phyloP scores from a whole-genome alignment of 2,888 invertebrate species.

The Aporophyla nigra region DNA sequence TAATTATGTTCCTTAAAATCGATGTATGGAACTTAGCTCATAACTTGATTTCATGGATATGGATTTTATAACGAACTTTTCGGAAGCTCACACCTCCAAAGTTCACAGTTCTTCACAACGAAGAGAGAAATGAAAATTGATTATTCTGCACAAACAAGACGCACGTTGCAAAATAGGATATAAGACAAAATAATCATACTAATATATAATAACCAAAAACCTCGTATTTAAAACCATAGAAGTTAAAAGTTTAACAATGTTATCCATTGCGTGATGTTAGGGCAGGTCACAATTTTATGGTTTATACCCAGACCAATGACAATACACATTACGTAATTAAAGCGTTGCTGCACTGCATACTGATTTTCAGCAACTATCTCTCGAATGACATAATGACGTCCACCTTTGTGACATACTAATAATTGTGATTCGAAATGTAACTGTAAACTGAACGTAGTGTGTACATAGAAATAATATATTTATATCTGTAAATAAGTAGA shows the following conservation, averaged over 20 bases:
- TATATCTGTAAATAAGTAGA: background rate
- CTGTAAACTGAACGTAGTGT: background rate
- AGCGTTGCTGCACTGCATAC: too few species aligned
- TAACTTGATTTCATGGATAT: background rate
- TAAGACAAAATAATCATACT: background rate
- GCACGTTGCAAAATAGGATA: background rate
- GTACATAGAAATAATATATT: background rate
- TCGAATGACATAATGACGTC: background rate
- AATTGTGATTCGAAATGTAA: background rate
- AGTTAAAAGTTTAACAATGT: too few species aligned
- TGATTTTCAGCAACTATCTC: background rate
- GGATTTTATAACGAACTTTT: background rate
- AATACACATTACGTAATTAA: too few species aligned
- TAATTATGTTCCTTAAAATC: background rate
- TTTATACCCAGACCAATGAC: too few species aligned
- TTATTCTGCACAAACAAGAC: background rate
- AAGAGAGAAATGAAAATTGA: too few species aligned
- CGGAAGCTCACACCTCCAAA: background rate
- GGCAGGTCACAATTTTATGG: too few species aligned
- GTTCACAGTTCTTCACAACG: too few species aligned
- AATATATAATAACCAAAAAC: background rate
- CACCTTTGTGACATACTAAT: background rate
- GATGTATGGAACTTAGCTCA: background rate
- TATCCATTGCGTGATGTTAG: too few species aligned
- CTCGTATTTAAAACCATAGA: too few species aligned